Conservation (phyloP, 92 coral and sea anemone species). For the Metridium senile region DNA sequence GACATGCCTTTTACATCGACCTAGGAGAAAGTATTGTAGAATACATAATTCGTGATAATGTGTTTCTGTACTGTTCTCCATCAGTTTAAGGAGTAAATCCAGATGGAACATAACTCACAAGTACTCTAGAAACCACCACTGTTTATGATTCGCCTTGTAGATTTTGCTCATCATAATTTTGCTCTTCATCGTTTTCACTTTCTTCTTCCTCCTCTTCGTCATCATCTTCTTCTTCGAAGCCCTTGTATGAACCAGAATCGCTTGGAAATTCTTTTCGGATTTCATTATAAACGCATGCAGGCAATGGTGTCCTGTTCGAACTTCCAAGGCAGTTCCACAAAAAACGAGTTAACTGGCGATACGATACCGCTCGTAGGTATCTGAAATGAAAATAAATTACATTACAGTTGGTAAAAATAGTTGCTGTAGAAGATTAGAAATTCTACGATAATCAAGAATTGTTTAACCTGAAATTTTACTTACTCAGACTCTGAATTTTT, state of each 20-base stretch:
- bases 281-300: slow-evolving; percentile 22
- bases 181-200: too few species aligned
- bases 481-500: slow-evolving; percentile 3
- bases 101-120: too few species aligned
- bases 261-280: slow-evolving; percentile 20
- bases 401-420: slow-evolving; percentile 5
- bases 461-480: too few species aligned
- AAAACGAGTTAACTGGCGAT: slow-evolving; percentile 25
- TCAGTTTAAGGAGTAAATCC: too few species aligned
- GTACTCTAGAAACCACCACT: too few species aligned
- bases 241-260: not conserved
- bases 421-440: too few species aligned
- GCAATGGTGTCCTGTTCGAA: slow-evolving; percentile 25
- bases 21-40: too few species aligned
- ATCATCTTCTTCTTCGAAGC: slow-evolving; percentile 13
- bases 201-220: slow-evolving; percentile 11
- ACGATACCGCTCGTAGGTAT: slow-evolving; percentile 1
- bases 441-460: too few species aligned
- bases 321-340: slow-evolving; percentile 19
- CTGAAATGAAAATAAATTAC: slow-evolving; percentile 6
- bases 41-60: too few species aligned
- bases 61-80: too few species aligned
- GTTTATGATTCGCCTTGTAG: too few species aligned
- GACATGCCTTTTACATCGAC: too few species aligned
- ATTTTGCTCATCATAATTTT: not conserved